Percentiles rank a stretch among this genome's conserved stretches.
These are phyloP conservation scores for Desmodus rotundus DNA, from an alignment of 2,113 vertebrate species.

Conservation along the genomic window DNA sequence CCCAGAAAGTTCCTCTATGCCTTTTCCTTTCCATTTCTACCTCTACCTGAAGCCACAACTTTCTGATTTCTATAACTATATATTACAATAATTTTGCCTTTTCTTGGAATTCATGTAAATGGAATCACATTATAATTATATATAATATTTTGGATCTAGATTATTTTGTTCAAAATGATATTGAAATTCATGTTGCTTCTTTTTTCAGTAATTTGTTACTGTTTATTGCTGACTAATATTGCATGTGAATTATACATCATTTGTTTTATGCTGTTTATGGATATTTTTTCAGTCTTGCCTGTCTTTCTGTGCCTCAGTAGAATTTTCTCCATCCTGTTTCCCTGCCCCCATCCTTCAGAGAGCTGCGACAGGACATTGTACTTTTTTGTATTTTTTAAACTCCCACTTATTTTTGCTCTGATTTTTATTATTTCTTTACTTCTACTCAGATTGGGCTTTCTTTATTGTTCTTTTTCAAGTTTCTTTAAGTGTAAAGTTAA, in stretches of 20 bases:
- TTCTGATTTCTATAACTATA: background rate
- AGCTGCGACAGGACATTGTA: background rate
- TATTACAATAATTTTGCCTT: background rate
- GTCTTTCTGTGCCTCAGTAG: background rate
- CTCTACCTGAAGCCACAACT: background rate
- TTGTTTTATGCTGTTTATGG: background rate
- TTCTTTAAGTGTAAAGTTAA: no score
- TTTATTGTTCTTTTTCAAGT: no score
- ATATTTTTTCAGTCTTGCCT: background rate
- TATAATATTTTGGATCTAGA: background rate
- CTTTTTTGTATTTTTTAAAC: no score
- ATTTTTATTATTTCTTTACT: no score
- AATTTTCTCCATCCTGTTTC: background rate
- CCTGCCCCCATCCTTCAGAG: background rate
- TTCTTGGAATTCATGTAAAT: background rate
- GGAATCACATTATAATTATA: background rate
- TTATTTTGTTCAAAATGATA: background rate
- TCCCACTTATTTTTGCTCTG: no score
- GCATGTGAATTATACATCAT: background rate
- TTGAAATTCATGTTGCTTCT: background rate
- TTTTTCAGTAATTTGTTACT: background rate
- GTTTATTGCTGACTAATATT: background rate
- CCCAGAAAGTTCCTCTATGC: background rate
- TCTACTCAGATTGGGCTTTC: no score
- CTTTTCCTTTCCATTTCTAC: background rate